These are phyloP conservation scores for Macrochelys suwanniensis DNA, from an alignment of 2,797 vertebrate species.

Conservation along the genomic window DNA sequence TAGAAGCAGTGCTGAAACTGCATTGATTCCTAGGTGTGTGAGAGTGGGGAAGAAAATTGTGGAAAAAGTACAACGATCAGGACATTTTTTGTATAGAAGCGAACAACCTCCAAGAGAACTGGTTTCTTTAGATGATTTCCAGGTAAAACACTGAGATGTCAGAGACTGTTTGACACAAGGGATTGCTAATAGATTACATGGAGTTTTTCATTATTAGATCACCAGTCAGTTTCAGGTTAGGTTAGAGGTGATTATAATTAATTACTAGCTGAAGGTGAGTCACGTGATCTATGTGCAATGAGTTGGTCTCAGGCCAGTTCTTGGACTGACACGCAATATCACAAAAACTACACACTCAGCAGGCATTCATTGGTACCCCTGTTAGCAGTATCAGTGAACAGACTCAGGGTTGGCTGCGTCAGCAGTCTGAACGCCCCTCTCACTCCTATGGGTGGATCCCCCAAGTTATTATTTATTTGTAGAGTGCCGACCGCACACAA, in stretches of 20 bases:
- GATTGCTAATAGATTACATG: not conserved
- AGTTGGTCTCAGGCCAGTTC: not conserved
- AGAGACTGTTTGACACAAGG: not conserved
- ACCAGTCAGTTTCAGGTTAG: not conserved
- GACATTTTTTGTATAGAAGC: not conserved
- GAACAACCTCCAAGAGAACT: not conserved
- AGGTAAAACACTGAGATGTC: not conserved
- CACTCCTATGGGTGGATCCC: not conserved
- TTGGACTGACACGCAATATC: not conserved
- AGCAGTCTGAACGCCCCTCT: not conserved
- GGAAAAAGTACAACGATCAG: not conserved
- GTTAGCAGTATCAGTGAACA: not conserved
- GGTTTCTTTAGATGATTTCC: constrained; percentile 4
- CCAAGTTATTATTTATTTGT: not conserved
- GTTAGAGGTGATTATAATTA: not conserved
- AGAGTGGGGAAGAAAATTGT: not conserved
- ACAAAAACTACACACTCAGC: not conserved
- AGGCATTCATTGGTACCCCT: not conserved
- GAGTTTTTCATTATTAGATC: fast-evolving
- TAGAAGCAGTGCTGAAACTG: not conserved
- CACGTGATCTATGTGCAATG: not conserved
- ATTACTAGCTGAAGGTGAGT: not conserved
- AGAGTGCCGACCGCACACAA: not conserved
- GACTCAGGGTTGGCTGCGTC: not conserved
- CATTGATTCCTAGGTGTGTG: not conserved